Conservation (phyloP, 2,888 invertebrate species). For the Geophilus truncorum region DNA sequence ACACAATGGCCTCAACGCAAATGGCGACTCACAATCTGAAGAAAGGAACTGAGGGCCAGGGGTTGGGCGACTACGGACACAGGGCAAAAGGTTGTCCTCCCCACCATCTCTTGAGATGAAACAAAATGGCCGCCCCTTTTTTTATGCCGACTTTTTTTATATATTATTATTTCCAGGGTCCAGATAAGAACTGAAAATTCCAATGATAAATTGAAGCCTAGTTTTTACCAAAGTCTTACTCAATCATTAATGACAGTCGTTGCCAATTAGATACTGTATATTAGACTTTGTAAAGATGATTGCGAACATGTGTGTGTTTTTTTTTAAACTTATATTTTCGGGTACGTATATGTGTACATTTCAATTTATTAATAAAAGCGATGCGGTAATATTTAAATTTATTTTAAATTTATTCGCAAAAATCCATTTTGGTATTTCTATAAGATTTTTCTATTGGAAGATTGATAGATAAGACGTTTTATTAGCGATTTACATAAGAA, state of each 20-base stretch:
- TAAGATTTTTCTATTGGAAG: background rate
- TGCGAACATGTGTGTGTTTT: too few relatives aligned
- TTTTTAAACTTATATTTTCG: too few relatives aligned
- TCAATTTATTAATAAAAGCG: too few relatives aligned
- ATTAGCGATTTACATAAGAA: background rate
- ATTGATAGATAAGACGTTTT: background rate
- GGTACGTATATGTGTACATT: too few relatives aligned
- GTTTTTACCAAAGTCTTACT: background rate
- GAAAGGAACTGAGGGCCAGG: slow-evolving; percentile 24
- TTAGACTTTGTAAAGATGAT: too few relatives aligned
- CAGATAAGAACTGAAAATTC: background rate
- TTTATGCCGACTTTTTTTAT: background rate
- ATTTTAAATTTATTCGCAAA: too few relatives aligned
- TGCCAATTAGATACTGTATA: background rate
- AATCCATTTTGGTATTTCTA: too few relatives aligned
- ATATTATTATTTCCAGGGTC: background rate
- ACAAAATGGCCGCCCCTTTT: background rate
- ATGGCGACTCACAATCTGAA: slow-evolving; percentile 13
- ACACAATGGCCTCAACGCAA: slow-evolving; percentile 21
- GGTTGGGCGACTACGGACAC: slow-evolving; percentile 17
- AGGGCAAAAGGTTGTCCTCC: background rate
- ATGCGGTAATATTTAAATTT: too few relatives aligned
- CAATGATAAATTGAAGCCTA: background rate
- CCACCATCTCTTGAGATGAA: background rate
- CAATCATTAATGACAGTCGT: background rate